Evolutionary conservation across 2,888 invertebrate genomes (phyloP), one percentile per base, ranked within the genome.

Genomic region (Acleris laterana): DNA sequence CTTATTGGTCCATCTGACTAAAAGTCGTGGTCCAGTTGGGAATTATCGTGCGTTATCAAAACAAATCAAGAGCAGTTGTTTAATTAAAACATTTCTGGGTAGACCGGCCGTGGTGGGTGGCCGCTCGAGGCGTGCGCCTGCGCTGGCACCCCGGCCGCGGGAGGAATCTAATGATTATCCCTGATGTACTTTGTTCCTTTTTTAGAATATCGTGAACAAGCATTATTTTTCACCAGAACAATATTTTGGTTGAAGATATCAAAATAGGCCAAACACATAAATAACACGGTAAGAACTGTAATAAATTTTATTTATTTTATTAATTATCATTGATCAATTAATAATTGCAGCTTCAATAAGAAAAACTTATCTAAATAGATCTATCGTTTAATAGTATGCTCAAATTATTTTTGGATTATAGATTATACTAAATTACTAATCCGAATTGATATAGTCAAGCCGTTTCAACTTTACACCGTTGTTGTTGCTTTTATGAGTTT

Each of bases 81-180:
- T 88, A 88, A 87, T 88, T 86, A 85, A 77, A 79, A 79, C 78
- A 79, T 82, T 69, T 81, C 75, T 77, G 79, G 71, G 65, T 74
- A 74, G 77, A 72, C 78, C 66, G 68, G 62, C 79, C 84, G 73
- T 77, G 73, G 85, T 87, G 87, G 87, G 88, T 87, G 88, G 86
- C 79, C 86, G 71, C 71, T 69, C 65, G 72, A 74, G 82, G 84
- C 83, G 76, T 74, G 71, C 77, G 79, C 80, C 72, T 72, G 68
- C 58, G 63, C 74, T 70, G 68, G 70, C 76, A 78, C 74, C 78
- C 79, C 74, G 73, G 75, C 53, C 57, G 72, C 73, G 50, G n/a
- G 73, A 77, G 77, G 78, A 81, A 82, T 83, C 80, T 78, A 83
- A 85, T 83, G 77, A 84, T 85, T 78, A 83, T 80, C 80, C 81